Percentiles rank a stretch among this genome's conserved stretches.
These are phyloP conservation scores for Spea bombifrons DNA, from an alignment of 2,113 vertebrate genomes.

Conservation along the genomic window DNA sequence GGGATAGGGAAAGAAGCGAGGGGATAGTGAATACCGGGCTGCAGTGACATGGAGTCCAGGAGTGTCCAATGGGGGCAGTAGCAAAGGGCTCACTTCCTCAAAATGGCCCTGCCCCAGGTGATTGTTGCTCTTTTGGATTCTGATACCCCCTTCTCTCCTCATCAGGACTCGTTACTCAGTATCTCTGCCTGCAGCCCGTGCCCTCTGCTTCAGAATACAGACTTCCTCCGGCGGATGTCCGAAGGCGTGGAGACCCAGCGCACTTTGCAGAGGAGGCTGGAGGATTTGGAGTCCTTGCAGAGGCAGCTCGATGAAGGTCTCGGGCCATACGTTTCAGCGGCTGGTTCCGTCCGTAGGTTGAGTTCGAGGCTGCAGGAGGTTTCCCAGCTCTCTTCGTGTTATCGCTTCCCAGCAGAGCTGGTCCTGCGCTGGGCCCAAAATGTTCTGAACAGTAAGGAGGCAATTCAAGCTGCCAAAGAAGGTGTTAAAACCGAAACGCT, in stretches of 20 bases:
- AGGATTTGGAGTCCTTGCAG: slow-evolving; percentile 57
- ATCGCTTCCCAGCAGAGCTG: slow-evolving; percentile 61
- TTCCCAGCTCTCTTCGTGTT: slow-evolving; percentile 65
- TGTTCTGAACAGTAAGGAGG: not conserved
- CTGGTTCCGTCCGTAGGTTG: slow-evolving; percentile 57
- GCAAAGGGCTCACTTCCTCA: too few species aligned
- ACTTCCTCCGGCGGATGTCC: slow-evolving; percentile 56
- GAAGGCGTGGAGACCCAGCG: slow-evolving; percentile 55
- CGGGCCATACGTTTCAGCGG: slow-evolving; percentile 50
- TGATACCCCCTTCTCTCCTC: slow-evolving; percentile 25
- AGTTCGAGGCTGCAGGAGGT: slow-evolving; percentile 67
- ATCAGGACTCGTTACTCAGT: slow-evolving; percentile 62
- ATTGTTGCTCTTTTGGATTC: not conserved
- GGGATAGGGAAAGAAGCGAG: too few species aligned
- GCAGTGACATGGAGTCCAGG: too few species aligned
- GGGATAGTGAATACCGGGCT: too few species aligned
- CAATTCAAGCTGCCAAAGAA: not conserved
- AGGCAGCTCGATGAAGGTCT: slow-evolving; percentile 51
- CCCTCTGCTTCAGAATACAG: slow-evolving; percentile 50
- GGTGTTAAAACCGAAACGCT: not conserved
- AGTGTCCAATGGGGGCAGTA: too few species aligned
- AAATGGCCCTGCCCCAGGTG: not conserved
- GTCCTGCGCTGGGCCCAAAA: slow-evolving; percentile 52
- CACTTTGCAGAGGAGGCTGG: slow-evolving; percentile 50
- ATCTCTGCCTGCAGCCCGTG: slow-evolving; percentile 54